phyloP scores from a whole-genome alignment of 1,140 invertebrate genomes.

The Carcinoscorpius rotundicauda region DNA sequence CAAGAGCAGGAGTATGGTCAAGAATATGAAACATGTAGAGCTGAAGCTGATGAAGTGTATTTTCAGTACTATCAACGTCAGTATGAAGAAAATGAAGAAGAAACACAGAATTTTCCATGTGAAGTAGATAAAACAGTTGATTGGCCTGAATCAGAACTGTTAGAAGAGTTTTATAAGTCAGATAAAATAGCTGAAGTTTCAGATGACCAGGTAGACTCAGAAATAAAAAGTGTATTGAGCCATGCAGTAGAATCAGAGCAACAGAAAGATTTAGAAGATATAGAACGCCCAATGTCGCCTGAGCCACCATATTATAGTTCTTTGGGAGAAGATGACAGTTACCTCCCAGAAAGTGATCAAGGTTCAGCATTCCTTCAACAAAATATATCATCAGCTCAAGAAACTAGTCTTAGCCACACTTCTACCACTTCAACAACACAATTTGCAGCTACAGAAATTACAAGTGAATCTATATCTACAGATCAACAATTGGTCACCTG shows the following conservation, averaged over 20 bases:
- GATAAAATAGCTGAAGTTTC: no score
- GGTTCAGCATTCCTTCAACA: constrained; percentile 1
- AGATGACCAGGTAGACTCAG: not conserved
- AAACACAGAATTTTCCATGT: no score
- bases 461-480: not conserved
- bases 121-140: no score
- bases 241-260: not conserved
- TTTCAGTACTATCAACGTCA: no score
- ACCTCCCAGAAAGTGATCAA: constrained; percentile 20
- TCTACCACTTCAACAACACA: not conserved
- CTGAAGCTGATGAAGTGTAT: no score
- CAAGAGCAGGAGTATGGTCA: no score
- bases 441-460: no score
- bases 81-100: no score
- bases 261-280: not conserved
- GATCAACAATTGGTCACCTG: not conserved
- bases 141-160: no score
- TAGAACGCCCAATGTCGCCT: not conserved
- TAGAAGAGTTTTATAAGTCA: no score
- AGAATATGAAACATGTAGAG: no score
- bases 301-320: not conserved
- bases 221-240: not conserved
- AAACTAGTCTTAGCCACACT: not conserved
- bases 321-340: constrained; percentile 6
- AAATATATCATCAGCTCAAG: not conserved